A percentile compares a stretch with the other conserved stretches of the same genome.
Evolutionary conservation across 2,888 invertebrate species (phyloP).

Genomic region (Cheilosia grossa): DNA sequence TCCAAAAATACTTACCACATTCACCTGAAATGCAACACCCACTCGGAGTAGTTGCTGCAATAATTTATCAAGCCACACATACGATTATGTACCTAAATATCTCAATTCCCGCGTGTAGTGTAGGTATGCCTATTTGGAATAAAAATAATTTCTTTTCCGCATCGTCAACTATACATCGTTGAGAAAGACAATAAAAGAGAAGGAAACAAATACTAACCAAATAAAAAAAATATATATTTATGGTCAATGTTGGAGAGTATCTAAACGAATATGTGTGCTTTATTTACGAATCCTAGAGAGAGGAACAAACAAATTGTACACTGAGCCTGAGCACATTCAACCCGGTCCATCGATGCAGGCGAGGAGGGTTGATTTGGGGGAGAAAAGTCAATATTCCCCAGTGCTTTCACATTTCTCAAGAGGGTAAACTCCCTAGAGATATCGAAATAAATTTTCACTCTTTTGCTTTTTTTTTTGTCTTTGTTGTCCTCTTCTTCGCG

Average conservation of each 20-base stretch:
- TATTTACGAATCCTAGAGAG: slow-evolving; percentile 57
- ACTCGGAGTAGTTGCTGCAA: slow-evolving; percentile 5
- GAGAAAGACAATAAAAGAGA: slow-evolving; percentile 40
- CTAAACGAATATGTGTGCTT: slow-evolving; percentile 27
- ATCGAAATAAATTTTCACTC: slow-evolving; percentile 73
- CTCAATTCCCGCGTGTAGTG: slow-evolving; percentile 26
- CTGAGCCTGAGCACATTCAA: slow-evolving; percentile 50
- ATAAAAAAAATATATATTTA: slow-evolving; percentile 27
- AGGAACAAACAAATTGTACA: slow-evolving; percentile 69
- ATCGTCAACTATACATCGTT: slow-evolving; percentile 49
- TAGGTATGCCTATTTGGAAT: slow-evolving; percentile 40
- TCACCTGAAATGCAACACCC: slow-evolving; percentile 18
- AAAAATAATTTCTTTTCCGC: slow-evolving; percentile 63
- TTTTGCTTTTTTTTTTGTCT: slow-evolving; percentile 55
- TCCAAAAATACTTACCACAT: slow-evolving; percentile 14
- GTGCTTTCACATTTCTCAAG: slow-evolving; percentile 77
- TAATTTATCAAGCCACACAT: not conserved
- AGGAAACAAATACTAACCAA: slow-evolving; percentile 25
- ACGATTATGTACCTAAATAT: not conserved
- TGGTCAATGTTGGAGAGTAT: slow-evolving; percentile 2
- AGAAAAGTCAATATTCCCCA: slow-evolving; percentile 76
- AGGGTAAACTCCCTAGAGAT: slow-evolving; percentile 78
- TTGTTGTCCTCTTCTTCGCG: slow-evolving; percentile 27
- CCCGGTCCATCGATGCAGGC: slow-evolving; percentile 56
- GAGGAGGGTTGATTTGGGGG: slow-evolving; percentile 66